Base-by-base conservation (phyloP, 2,113 vertebrate species). In the Electrona antarctica region DNA sequence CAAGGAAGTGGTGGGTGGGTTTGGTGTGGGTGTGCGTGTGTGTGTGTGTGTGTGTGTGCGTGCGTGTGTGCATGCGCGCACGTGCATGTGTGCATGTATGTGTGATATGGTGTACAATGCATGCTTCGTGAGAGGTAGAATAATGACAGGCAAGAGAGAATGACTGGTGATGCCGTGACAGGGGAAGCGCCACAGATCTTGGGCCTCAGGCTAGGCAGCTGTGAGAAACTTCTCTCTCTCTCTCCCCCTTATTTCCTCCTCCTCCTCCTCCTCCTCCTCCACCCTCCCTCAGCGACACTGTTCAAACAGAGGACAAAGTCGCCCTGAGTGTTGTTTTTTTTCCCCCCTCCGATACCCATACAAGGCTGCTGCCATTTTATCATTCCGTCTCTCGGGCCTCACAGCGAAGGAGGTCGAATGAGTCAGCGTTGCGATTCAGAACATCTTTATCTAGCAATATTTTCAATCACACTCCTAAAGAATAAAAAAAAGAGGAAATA, bases 271-370 rank as follows among this genome's bases (percentile, higher is more conserved):
- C 15, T 13, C 21, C 21, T 9, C 21, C 66, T 50, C 7, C 62
- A 13, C 57, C 41, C 69, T 21, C 66, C 49, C 64, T 56, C 60
- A 10, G 66, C 64, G 7, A 21, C 75, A 9, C 81, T 87, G 80
- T 85, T 90, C 89, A 90, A 87, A 87, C 86, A 85, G 77, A 87
- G 83, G 88, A 91, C 78, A 87, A 69, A 87, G 85, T 80, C 60
- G 60, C 84, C 90, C 81, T 60, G 73, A 85, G 89, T 88, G 84
- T 41, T 41, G 33, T 41, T 41, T 4, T 6, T 41, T 41, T 41
- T 6, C 33, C 33, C 33, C 33, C 33, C 33, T 41, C 33, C 33
- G 33, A 41, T 41, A 41, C 33, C 33, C 64, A 50, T 67, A 76
- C 67, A 49, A 67, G 78, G 77, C 86, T 76, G 72, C 73, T 59